These are phyloP conservation scores for Heterohyrax brucei DNA, from an alignment of 2,797 vertebrate genomes.

Conservation along the genomic window DNA sequence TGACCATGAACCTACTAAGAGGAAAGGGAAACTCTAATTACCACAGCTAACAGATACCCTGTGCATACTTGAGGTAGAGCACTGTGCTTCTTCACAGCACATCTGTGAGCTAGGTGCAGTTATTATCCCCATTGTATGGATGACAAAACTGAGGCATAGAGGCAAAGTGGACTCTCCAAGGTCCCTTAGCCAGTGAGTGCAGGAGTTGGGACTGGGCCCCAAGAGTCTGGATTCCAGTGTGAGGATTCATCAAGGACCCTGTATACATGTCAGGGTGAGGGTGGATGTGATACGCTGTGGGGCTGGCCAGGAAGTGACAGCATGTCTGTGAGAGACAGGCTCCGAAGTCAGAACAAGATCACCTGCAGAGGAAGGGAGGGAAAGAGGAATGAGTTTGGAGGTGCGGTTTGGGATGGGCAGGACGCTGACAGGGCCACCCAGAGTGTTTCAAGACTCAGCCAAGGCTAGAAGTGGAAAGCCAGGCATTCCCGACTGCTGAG, in stretches of 20 bases:
- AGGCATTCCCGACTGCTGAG: not conserved
- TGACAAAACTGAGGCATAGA: not conserved
- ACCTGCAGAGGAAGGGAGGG: not conserved
- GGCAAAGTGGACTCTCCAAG: not conserved
- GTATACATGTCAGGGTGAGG: not conserved
- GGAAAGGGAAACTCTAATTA: not conserved
- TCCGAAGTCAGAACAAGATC: not conserved
- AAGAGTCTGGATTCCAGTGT: not conserved
- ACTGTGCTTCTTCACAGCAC: not conserved
- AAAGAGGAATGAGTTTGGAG: fast-evolving
- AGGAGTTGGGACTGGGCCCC: not conserved
- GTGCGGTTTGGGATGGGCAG: not conserved
- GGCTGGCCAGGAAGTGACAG: not conserved
- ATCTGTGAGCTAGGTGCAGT: not conserved
- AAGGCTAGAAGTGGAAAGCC: not conserved
- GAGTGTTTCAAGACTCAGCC: not conserved
- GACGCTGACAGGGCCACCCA: too few species aligned
- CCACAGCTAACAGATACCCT: not conserved
- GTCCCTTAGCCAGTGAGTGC: not conserved
- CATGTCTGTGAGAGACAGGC: not conserved
- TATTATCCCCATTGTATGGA: not conserved
- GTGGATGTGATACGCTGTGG: not conserved
- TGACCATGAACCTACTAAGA: not conserved
- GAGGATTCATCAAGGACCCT: not conserved
- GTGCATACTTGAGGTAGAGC: too few species aligned